Conservation (phyloP, 2,113 vertebrate species). For the Himantopus leucocephalus region DNA sequence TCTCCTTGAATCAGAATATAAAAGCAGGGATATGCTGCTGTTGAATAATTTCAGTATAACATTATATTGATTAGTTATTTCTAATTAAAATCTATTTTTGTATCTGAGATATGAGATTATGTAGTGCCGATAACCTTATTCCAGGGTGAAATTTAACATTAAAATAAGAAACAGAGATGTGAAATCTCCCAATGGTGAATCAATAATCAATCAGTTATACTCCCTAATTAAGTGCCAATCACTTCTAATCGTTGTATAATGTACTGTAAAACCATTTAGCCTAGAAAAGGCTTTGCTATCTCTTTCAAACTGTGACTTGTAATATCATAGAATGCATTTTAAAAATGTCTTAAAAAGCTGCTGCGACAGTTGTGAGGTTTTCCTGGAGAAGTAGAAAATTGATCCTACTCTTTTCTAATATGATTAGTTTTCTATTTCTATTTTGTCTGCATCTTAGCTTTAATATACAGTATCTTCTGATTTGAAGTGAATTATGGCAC, state of each 20-base stretch:
- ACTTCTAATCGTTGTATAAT: neutral
- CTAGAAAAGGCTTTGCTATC: neutral
- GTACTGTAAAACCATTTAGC: neutral
- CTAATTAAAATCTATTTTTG: neutral
- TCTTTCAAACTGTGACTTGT: neutral
- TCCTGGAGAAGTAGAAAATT: neutral
- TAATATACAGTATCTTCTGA: neutral
- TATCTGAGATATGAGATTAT: neutral
- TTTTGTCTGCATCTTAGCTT: neutral
- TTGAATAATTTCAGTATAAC: neutral
- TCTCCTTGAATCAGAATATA: neutral
- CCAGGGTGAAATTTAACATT: neutral
- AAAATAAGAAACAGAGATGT: neutral
- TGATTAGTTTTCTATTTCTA: neutral
- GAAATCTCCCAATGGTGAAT: neutral
- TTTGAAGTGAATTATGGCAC: neutral
- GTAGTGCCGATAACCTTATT: neutral
- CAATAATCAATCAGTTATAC: conserved; percentile 33
- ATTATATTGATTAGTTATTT: neutral
- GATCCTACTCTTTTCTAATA: neutral
- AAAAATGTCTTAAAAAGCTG: neutral
- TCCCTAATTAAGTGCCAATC: neutral
- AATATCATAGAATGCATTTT: neutral
- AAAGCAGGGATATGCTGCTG: neutral
- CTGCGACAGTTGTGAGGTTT: neutral